Conservation (phyloP, 2,113 vertebrate genomes). For the Chrysochloris asiatica region DNA sequence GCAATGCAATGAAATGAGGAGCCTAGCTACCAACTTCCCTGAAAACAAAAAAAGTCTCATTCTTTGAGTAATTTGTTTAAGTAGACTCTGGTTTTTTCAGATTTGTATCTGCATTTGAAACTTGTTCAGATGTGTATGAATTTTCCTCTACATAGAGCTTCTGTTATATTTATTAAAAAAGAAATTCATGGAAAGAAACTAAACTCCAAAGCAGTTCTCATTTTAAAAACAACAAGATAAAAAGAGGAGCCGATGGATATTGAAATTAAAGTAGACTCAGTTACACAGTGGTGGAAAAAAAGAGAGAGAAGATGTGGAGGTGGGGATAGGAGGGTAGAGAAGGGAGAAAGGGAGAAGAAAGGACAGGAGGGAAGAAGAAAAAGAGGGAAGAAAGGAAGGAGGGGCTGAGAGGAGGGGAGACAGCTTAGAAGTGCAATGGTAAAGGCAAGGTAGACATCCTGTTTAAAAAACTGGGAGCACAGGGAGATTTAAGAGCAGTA, state of each 20-base stretch:
- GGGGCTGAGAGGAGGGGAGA: too few species aligned
- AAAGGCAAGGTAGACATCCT: not conserved
- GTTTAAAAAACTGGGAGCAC: not conserved
- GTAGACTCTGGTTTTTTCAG: slow-evolving; percentile 6
- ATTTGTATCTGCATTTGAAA: slow-evolving; percentile 1
- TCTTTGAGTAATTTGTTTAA: not conserved
- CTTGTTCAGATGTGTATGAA: not conserved
- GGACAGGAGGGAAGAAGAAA: not conserved
- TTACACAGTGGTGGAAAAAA: not conserved
- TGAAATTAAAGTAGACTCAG: not conserved
- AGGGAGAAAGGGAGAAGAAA: too few species aligned
- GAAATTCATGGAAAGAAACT: slow-evolving; percentile 40
- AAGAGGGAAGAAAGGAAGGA: not conserved
- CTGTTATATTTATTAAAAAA: slow-evolving; percentile 40
- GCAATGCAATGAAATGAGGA: not conserved
- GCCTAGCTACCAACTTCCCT: not conserved
- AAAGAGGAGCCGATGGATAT: not conserved
- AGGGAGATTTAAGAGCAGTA: not conserved
- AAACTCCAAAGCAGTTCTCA: slow-evolving; percentile 28
- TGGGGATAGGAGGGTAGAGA: too few species aligned
- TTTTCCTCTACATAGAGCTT: not conserved
- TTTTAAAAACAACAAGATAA: slow-evolving; percentile 32
- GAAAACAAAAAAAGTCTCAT: not conserved
- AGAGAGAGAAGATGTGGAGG: not conserved
- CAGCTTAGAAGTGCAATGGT: not conserved